Conservation (phyloP, 2,888 invertebrate species). For the Amiota communis region DNA sequence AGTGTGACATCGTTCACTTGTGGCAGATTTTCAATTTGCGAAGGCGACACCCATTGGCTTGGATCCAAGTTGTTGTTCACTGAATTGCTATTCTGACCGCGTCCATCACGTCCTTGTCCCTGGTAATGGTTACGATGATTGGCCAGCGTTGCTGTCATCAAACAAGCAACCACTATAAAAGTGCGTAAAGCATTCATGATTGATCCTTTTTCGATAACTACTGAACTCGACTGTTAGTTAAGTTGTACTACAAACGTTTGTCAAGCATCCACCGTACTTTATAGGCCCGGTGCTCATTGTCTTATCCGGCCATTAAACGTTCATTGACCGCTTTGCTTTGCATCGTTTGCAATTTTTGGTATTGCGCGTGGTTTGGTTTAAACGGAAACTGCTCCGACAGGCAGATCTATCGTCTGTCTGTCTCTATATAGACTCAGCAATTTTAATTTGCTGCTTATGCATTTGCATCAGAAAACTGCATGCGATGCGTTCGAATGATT, state of each 20-base stretch:
- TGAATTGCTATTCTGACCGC: conserved; percentile 42
- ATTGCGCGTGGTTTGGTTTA: background rate
- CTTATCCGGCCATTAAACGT: conserved; percentile 9
- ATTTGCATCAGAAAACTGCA: too few species aligned
- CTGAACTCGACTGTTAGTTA: conserved; percentile 28
- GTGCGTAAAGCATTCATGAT: conserved; percentile 60
- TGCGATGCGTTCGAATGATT: too few species aligned
- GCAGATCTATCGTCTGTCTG: too few species aligned
- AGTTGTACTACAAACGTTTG: conserved; percentile 53
- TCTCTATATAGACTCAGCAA: too few species aligned
- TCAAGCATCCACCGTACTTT: conserved; percentile 37
- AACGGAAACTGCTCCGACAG: too few species aligned
- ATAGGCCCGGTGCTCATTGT: conserved; percentile 40
- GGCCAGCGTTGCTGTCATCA: conserved; percentile 55
- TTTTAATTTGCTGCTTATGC: too few species aligned
- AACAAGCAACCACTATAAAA: conserved; percentile 53
- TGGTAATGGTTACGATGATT: background rate
- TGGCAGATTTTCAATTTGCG: conserved; percentile 59
- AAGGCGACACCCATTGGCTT: conserved; percentile 59
- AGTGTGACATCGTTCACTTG: conserved; percentile 57
- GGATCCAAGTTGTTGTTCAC: conserved; percentile 52
- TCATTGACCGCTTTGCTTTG: conserved; percentile 30
- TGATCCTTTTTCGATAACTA: conserved; percentile 37
- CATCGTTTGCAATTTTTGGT: too few species aligned
- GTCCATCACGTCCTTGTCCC: conserved; percentile 15